Conservation (phyloP, 2,113 vertebrate genomes). For the Mirounga angustirostris region DNA sequence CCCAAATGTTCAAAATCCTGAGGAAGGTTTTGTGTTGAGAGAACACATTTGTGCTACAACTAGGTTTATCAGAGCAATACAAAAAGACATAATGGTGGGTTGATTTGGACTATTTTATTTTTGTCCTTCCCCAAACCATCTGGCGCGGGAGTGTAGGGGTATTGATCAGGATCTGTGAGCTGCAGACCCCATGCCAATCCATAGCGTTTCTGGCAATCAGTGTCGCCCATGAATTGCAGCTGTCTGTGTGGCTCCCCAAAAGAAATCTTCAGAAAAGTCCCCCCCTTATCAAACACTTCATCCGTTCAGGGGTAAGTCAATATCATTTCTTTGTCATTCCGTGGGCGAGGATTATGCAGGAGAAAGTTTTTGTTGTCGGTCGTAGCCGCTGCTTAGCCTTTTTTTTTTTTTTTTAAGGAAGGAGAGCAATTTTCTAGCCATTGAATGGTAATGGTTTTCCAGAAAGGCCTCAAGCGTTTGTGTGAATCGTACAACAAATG, state of each 20-base stretch:
- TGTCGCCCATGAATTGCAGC: slow-evolving; percentile 86
- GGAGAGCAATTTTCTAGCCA: slow-evolving; percentile 81
- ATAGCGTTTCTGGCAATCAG: slow-evolving; percentile 90
- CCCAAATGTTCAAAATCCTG: slow-evolving; percentile 42
- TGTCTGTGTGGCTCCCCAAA: slow-evolving; percentile 85
- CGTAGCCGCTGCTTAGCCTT: slow-evolving; percentile 33
- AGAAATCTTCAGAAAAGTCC: slow-evolving; percentile 83
- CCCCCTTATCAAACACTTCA: slow-evolving; percentile 84
- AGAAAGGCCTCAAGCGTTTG: slow-evolving; percentile 83
- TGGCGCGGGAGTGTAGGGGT: slow-evolving; percentile 89
- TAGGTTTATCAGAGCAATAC: slow-evolving; percentile 66
- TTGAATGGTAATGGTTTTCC: slow-evolving; percentile 80
- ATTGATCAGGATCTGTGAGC: slow-evolving; percentile 92
- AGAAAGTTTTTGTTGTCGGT: slow-evolving; percentile 82
- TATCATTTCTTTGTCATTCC: slow-evolving; percentile 83
- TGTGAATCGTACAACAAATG: slow-evolving; percentile 75
- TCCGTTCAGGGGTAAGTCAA: slow-evolving; percentile 87
- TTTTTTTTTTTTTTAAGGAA: slow-evolving; percentile 71
- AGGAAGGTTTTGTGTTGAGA: slow-evolving; percentile 54
- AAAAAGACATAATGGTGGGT: slow-evolving; percentile 77
- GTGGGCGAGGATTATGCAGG: slow-evolving; percentile 60
- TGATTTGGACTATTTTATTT: slow-evolving; percentile 82
- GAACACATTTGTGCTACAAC: slow-evolving; percentile 36
- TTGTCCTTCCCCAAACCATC: slow-evolving; percentile 90
- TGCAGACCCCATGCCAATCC: slow-evolving; percentile 93